phyloP scores from a whole-genome alignment of 2,113 vertebrate species.

The Phoxinus phoxinus region DNA sequence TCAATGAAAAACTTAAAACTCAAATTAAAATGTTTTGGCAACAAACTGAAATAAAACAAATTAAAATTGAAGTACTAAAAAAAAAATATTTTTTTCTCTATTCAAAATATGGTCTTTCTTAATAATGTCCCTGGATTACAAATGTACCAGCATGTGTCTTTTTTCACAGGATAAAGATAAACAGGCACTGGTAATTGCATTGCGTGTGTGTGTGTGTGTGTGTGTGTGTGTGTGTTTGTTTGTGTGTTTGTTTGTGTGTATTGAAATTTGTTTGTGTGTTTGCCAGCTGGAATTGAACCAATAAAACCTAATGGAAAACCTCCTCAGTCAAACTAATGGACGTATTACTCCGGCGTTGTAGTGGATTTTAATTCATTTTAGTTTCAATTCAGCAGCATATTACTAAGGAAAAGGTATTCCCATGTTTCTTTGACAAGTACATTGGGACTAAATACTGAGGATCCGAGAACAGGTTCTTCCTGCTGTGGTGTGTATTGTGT shows the following conservation, averaged over 20 bases:
- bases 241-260: neutral
- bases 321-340: neutral
- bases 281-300: conserved; percentile 19
- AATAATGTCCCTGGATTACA: conserved; percentile 1
- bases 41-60: neutral
- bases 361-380: neutral
- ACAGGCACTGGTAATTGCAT: neutral
- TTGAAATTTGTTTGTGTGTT: too few relatives aligned
- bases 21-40: too few relatives aligned
- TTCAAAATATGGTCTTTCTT: neutral
- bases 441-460: neutral
- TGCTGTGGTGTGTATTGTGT: neutral
- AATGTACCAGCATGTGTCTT: neutral
- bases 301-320: conserved; percentile 11
- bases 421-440: neutral
- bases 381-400: neutral
- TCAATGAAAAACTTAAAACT: neutral
- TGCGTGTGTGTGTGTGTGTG: neutral
- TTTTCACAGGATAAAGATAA: conserved; percentile 10
- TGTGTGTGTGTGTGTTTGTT: neutral
- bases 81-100: neutral
- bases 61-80: too few relatives aligned
- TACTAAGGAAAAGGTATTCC: neutral
- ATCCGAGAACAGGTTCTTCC: conserved; percentile 12
- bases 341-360: neutral